phyloP scores from a whole-genome alignment of 2,888 invertebrate genomes.

The Eilema griseolum region DNA sequence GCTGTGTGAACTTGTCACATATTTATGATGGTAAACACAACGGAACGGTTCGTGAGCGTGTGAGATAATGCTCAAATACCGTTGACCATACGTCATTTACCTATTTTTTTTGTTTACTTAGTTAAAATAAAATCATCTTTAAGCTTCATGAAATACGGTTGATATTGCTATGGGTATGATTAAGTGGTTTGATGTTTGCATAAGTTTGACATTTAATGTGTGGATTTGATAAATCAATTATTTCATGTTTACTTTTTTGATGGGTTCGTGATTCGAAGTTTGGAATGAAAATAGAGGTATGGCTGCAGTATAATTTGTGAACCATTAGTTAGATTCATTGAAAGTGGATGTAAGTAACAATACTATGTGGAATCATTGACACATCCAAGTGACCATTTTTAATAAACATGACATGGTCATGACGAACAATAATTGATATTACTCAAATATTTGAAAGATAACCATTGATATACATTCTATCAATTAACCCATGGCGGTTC shows the following conservation, averaged over 20 bases:
- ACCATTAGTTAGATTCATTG: background rate
- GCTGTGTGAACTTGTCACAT: conserved; percentile 1
- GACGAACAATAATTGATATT: no score
- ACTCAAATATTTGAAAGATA: no score
- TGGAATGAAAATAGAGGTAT: background rate
- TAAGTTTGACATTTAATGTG: background rate
- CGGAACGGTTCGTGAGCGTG: background rate
- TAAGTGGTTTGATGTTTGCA: conserved; percentile 1
- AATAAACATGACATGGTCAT: no score
- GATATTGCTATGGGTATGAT: background rate
- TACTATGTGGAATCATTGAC: no score
- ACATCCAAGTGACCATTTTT: no score
- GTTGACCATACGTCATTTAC: conserved; percentile 8
- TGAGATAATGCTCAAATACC: conserved; percentile 7
- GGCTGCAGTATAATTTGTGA: background rate
- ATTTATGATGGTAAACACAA: conserved; percentile 6
- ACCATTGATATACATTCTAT: no score
- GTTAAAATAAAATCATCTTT: conserved; percentile 6
- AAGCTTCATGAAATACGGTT: background rate
- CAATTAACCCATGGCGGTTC: no score
- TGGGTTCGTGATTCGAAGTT: background rate
- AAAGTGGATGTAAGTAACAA: background rate
- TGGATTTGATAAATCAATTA: background rate
- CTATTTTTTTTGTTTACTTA: conserved; percentile 2
- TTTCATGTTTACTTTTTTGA: conserved; percentile 6